A percentile compares a stretch with the other conserved stretches of the same genome.
These are phyloP conservation scores for Drosophila burlai DNA, from an alignment of 1,140 invertebrate genomes.

Conservation along the genomic window DNA sequence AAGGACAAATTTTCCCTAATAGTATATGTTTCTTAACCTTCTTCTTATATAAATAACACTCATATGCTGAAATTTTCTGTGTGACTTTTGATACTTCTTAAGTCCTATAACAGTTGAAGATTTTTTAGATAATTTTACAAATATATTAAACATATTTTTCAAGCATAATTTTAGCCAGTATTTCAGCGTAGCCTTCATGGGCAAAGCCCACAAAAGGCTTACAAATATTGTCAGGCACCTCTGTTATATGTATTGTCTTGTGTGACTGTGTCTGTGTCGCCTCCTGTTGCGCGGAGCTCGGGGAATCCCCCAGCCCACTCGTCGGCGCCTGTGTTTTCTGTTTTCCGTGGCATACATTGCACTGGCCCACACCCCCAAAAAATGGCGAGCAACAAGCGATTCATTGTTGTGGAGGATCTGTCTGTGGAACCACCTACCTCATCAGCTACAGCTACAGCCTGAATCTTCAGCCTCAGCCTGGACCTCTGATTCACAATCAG, in stretches of 20 bases:
- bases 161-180: background rate
- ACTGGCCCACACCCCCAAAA: conserved; percentile 14
- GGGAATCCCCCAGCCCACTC: background rate
- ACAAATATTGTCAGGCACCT: conserved; percentile 44
- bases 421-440: conserved; percentile 7
- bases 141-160: background rate
- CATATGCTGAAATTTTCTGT: background rate
- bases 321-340: conserved; percentile 4
- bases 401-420: conserved; percentile 33
- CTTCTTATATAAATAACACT: background rate
- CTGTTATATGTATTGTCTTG: conserved; percentile 49
- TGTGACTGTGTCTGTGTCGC: conserved; percentile 34
- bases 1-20: background rate
- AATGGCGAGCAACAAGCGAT: conserved; percentile 65
- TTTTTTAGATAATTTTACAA: background rate
- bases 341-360: conserved; percentile 25
- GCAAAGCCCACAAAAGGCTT: conserved; percentile 49
- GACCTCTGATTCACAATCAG: background rate
- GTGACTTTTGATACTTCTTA: background rate
- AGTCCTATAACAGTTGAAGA: background rate
- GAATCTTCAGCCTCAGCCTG: background rate
- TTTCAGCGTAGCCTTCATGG: background rate
- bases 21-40: too few relatives aligned
- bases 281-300: conserved; percentile 64
- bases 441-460: conserved; percentile 1